Conservation (phyloP, 2,797 vertebrate genomes). For the Rachycentron canadum region DNA sequence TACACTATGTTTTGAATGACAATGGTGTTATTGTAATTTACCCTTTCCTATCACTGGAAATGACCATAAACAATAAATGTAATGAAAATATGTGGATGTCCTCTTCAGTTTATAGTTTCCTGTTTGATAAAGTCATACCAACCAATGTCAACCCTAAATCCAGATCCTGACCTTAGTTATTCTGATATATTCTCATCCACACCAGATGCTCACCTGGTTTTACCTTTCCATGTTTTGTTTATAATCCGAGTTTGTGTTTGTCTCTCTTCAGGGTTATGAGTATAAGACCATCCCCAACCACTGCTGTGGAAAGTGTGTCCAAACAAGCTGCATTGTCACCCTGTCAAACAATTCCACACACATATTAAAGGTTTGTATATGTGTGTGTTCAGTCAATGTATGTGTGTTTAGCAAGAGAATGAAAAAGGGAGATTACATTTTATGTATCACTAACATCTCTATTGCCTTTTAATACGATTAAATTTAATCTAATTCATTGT, state of each 20-base stretch:
- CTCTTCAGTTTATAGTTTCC: not conserved
- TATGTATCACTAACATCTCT: not conserved
- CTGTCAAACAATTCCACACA: slow-evolving; percentile 57
- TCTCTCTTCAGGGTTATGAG: slow-evolving; percentile 82
- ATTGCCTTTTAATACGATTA: not conserved
- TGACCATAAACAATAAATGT: not conserved
- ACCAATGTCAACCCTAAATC: not conserved
- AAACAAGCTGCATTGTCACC: slow-evolving; percentile 73
- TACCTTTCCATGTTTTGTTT: not conserved
- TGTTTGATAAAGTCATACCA: not conserved
- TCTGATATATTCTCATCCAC: not conserved
- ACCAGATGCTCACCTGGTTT: not conserved
- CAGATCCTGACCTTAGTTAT: not conserved
- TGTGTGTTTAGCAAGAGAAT: not conserved
- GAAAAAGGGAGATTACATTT: not conserved
- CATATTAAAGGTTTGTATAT: slow-evolving; percentile 63
- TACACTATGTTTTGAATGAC: not conserved
- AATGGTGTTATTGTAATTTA: too few species aligned
- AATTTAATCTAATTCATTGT: too few species aligned
- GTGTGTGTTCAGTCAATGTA: not conserved
- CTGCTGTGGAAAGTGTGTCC: slow-evolving; percentile 89
- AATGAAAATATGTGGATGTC: not conserved
- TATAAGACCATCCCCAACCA: slow-evolving; percentile 62
- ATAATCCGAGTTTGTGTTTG: slow-evolving; percentile 1
- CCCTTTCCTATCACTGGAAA: not conserved